Conservation (phyloP, 1,140 invertebrate species). For the Diorhabda sublineata region DNA sequence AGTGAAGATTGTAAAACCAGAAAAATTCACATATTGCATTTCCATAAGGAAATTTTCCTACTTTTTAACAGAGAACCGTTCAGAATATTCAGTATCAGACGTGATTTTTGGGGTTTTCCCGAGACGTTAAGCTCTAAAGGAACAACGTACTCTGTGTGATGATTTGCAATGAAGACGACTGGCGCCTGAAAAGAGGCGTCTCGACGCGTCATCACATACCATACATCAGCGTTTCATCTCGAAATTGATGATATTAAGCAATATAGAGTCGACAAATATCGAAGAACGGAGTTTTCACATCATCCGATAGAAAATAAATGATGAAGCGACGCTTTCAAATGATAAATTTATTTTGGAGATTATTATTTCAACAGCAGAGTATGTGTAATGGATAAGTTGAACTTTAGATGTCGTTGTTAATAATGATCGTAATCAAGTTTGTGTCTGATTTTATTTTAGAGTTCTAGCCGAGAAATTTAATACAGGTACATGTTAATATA, state of each 20-base stretch:
- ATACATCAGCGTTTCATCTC: constrained; percentile 9
- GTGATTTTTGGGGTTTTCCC: constrained; percentile 8
- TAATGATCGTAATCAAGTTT: no score
- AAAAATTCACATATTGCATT: constrained; percentile 12
- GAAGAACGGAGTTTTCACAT: not conserved
- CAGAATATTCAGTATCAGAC: constrained; percentile 6
- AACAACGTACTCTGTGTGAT: constrained; percentile 5
- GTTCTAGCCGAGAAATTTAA: no score
- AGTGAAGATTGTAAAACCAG: not conserved
- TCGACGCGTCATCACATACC: not conserved
- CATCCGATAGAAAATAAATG: not conserved
- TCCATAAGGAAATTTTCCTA: constrained; percentile 7
- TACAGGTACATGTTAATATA: no score
- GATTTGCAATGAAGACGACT: constrained; percentile 13
- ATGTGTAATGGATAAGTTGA: no score
- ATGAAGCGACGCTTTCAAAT: not conserved
- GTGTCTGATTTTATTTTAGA: no score
- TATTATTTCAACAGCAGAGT: no score
- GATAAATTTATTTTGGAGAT: no score
- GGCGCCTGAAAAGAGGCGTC: constrained; percentile 9
- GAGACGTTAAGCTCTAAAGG: constrained; percentile 6
- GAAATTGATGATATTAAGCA: constrained; percentile 2
- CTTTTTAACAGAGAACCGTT: constrained; percentile 5
- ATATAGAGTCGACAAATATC: constrained; percentile 7
- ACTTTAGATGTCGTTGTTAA: no score